Evolutionary conservation across 2,113 vertebrate genomes (phyloP), one percentile per base, ranked within the genome.

Genomic region (Pogonocichla stellata): DNA sequence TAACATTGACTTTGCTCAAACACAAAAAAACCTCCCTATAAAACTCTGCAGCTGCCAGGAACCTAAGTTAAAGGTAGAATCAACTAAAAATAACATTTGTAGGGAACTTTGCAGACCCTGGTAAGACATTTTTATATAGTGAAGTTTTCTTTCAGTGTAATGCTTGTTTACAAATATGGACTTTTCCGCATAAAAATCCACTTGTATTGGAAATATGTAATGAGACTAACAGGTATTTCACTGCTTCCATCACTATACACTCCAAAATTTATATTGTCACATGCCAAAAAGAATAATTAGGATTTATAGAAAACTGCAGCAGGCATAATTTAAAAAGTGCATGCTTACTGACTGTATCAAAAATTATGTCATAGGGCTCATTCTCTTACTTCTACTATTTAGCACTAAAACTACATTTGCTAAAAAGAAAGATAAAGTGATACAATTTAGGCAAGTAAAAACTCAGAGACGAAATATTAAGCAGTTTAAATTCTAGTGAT

Each of bases 81-180:
- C 6, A 60, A 90, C 10, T 61, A 13, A 67, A 88, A 80, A 72
- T 8, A 60, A 43, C 18, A 31, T 61, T 70, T 48, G 6, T 20
- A 50, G 2, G 10, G 25, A 89, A 58, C 8, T 61, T 58, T 12
- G 11, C 40, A 78, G 62, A 28, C 24, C 9, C 4, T 29, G 4
- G 24, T 8, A 53, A 29, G n/a, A 60, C 1, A 25, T 42, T 71
- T 88, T 36, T 40, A 18, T 48, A 48, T 5, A 33, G 6, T 1
- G 69, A 57, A 70, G 1, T 12, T 71, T 89, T 64, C 34, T 77
- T 51, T 17, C 8, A 64, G 1, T 47, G 2, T 48, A 56, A 60
- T 38, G 1, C 3, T 79, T 75, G 10, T 54, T 67, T 51, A 79
- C 8, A 48, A 2, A 4, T 5, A 0, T 34, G 10, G 9, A 29